Base-by-base conservation (phyloP, 2,888 invertebrate species). In the Protonemura montana region DNA sequence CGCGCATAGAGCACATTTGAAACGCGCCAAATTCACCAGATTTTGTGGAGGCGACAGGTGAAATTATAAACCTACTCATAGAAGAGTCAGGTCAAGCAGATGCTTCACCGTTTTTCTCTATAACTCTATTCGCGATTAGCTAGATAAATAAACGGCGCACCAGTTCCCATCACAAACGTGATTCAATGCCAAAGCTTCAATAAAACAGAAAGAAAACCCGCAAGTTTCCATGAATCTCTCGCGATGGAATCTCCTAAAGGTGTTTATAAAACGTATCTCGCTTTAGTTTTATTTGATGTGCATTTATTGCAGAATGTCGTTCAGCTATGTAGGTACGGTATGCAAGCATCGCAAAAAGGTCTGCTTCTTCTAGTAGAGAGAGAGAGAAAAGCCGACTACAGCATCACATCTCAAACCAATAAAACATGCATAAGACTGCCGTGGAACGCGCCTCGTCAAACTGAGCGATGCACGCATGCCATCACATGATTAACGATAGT, bases 301-400 rank as follows among this genome's bases (percentile, higher is more conserved):
- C 82, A 83, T 42, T 83, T 41, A 41, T 35, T n/a, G 26, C 6
- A 41, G 82, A 83, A 83, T 83, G 82, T n/a, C 41, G 82, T 83
- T 41, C 42, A 25, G 82, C 82, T 41, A 83, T 83, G 82, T 83
- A 83, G 82, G 82, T 83, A 83, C 25, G 82, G 82, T 41, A 83
- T 83, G 82, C 41, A 25, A 25, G 16, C 41, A 41, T 7, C 30
- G 81, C 81, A 6, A 59, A 59, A 21, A 59, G n/a, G n/a, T n/a
- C 59, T 2, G 78, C 82, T 83, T 83, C 41, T 83, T 83, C 41
- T 41, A 41, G 82, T 16, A 1, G 21, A 59, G 59, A 2, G 59
- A 59, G 21, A 59, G 59, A 2, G 59, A 59, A 59, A 59, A 59
- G 59, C 59, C 59, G 59, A 59, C 59, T 59, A 21, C 59, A 59